Evolutionary conservation across 1,140 invertebrate species (phyloP).

Genomic region (Lucilia cuprina): DNA sequence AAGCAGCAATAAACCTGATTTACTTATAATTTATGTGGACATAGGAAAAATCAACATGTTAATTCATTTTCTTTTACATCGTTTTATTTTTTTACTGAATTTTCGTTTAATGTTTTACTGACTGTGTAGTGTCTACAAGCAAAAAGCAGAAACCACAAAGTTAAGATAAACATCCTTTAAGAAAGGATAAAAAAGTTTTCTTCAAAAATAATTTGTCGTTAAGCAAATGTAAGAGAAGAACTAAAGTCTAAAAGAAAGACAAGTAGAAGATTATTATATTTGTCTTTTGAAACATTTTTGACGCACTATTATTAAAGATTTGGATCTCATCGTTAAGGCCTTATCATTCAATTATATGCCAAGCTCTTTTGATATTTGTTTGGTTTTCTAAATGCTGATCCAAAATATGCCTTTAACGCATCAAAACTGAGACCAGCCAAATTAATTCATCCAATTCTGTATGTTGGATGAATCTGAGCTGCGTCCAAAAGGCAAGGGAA

Average conservation of each 20-base stretch:
- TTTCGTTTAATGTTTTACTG: background rate
- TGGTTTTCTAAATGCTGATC: too few species aligned
- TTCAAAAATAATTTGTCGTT: background rate
- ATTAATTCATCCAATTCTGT: too few species aligned
- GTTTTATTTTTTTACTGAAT: background rate
- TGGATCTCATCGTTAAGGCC: too few species aligned
- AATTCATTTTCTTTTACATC: background rate
- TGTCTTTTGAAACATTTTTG: too few species aligned
- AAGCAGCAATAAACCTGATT: conserved; percentile 17
- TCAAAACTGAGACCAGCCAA: too few species aligned
- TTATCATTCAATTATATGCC: too few species aligned
- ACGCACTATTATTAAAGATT: too few species aligned
- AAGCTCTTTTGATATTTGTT: too few species aligned
- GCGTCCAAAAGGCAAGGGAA: too few species aligned
- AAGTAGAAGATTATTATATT: too few species aligned
- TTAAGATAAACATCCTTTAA: background rate
- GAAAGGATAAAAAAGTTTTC: background rate
- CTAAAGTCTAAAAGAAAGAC: background rate
- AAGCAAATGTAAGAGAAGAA: background rate
- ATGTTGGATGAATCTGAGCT: too few species aligned
- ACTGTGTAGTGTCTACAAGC: background rate
- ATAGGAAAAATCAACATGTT: background rate
- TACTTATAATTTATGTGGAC: background rate
- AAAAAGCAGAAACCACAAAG: background rate
- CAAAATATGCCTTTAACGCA: too few species aligned